phyloP scores from a whole-genome alignment of 2,797 vertebrate species.

The Cryptoblepharus egeriae region DNA sequence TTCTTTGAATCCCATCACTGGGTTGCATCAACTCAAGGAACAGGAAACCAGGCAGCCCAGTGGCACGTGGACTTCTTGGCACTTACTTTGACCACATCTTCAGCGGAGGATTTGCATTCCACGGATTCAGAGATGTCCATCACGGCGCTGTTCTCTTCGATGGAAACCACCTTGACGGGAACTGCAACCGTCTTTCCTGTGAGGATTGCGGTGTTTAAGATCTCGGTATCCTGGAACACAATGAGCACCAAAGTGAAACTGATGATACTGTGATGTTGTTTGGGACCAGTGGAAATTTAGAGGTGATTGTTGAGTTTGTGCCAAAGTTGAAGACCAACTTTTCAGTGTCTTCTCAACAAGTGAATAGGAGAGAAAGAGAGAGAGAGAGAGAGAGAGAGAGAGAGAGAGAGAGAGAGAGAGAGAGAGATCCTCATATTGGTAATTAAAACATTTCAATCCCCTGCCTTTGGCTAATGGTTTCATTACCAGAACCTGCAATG shows the following conservation, averaged over 20 bases:
- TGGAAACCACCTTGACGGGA: constrained; percentile 90
- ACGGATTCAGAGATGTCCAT: constrained; percentile 89
- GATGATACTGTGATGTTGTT: neutral
- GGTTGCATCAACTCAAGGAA: too few relatives aligned
- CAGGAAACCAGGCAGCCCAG: too few relatives aligned
- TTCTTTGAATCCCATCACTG: too few relatives aligned
- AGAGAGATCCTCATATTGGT: constrained; percentile 20
- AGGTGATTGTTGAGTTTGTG: too few relatives aligned
- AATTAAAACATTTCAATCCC: constrained; percentile 59
- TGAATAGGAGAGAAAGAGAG: neutral
- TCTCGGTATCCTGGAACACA: constrained; percentile 86
- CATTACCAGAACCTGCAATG: constrained; percentile 51
- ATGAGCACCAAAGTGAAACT: constrained; percentile 36
- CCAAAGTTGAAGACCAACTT: too few relatives aligned
- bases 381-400: neutral
- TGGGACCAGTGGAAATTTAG: neutral
- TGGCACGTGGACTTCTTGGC: fast-evolving
- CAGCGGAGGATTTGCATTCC: constrained; percentile 87
- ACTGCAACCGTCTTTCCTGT: constrained; percentile 91
- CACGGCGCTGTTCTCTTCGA: constrained; percentile 84
- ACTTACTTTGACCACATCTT: constrained; percentile 92
- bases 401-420: neutral
- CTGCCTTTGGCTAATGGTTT: constrained; percentile 53
- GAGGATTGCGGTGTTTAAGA: constrained; percentile 93
- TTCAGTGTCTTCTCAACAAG: constrained; percentile 33